Percentiles rank a stretch among this genome's conserved stretches.
phyloP scores from a whole-genome alignment of 2,113 vertebrate species.

The Neopipo cinnamomea region DNA sequence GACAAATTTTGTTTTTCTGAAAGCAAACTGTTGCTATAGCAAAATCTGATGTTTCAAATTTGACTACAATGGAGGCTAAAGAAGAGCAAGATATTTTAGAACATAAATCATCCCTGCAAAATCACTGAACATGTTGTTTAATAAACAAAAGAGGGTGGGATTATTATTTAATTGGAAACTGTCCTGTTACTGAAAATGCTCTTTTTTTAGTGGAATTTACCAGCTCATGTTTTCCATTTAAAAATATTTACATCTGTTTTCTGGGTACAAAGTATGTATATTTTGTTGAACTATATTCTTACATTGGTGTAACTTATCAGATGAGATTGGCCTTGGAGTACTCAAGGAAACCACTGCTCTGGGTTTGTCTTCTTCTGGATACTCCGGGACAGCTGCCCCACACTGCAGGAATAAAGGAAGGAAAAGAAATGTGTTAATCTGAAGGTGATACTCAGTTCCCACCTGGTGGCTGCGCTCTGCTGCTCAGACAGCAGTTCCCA shows the following conservation, averaged over 20 bases:
- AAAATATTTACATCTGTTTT: not conserved
- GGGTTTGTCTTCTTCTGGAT: not conserved
- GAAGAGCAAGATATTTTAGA: not conserved
- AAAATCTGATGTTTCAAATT: conserved; percentile 1
- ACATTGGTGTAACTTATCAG: not conserved
- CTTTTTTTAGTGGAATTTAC: not conserved
- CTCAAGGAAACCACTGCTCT: not conserved
- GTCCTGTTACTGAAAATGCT: not conserved
- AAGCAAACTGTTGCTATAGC: conserved; percentile 44
- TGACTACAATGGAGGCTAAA: conserved; percentile 2
- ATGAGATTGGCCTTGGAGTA: not conserved
- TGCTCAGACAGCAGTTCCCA: not conserved
- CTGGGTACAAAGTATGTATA: not conserved
- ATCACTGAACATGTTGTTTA: not conserved
- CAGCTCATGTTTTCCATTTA: not conserved
- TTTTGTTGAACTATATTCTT: not conserved
- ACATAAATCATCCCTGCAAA: not conserved
- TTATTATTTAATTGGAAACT: not conserved
- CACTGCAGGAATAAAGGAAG: not conserved
- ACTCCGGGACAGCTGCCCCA: not conserved
- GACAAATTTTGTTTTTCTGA: conserved; percentile 34
- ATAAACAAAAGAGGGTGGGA: not conserved
- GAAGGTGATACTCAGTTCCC: not conserved
- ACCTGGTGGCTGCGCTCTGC: not conserved
- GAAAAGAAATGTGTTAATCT: not conserved